Percentiles rank a stretch among this genome's conserved stretches.
These are phyloP conservation scores for Prionace glauca DNA, from an alignment of 2,797 vertebrate genomes.

Conservation along the genomic window DNA sequence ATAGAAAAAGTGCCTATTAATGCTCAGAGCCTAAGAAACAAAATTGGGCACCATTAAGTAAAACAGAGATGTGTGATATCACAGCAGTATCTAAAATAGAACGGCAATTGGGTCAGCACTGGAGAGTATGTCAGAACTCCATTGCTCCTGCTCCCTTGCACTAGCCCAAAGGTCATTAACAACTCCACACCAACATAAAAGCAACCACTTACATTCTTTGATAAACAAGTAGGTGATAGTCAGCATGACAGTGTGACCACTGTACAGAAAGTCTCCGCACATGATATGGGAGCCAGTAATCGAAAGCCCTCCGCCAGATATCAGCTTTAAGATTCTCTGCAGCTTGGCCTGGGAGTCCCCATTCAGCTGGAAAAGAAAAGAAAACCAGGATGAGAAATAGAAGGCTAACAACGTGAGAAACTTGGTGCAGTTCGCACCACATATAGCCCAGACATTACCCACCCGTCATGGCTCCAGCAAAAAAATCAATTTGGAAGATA, in stretches of 20 bases:
- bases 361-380: constrained; percentile 64
- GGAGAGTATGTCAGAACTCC: neutral
- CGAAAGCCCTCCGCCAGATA: constrained; percentile 87
- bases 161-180: neutral
- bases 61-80: neutral
- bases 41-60: neutral
- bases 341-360: constrained; percentile 88
- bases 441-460: neutral
- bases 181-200: neutral
- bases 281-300: constrained; percentile 91
- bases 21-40: neutral
- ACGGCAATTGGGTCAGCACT: neutral
- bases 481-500: neutral
- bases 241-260: constrained; percentile 90
- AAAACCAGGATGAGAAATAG: constrained; percentile 35
- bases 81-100: neutral
- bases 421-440: neutral
- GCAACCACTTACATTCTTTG: constrained; percentile 83
- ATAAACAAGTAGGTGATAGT: constrained; percentile 94
- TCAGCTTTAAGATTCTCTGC: constrained; percentile 78
- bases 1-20: neutral
- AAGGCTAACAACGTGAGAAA: neutral
- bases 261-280: constrained; percentile 94
- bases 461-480: neutral
- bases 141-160: neutral